Evolutionary conservation across 2,113 vertebrate species (phyloP).

Genomic region (Sprattus sprattus): DNA sequence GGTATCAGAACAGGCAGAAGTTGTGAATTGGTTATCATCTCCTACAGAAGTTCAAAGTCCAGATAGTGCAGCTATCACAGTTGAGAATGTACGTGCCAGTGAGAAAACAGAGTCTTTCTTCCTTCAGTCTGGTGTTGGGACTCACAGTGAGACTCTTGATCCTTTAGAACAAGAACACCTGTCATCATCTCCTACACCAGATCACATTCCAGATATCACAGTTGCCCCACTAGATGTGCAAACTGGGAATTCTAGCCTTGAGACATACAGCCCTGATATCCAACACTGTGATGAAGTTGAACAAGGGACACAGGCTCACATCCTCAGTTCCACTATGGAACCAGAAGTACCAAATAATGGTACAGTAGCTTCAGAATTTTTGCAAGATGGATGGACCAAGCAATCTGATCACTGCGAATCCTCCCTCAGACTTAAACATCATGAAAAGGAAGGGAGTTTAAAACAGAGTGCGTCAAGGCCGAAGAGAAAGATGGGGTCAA

Average conservation of each 20-base stretch:
- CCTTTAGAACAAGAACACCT: no score
- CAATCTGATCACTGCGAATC: background rate
- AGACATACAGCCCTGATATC: background rate
- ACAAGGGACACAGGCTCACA: background rate
- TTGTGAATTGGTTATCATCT: background rate
- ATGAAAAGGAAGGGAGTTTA: background rate
- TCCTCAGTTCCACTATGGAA: background rate
- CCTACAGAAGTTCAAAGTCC: background rate
- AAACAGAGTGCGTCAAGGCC: background rate
- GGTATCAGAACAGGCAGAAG: background rate
- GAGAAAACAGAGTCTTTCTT: background rate
- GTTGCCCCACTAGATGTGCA: background rate
- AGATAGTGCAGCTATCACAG: background rate
- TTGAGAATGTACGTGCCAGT: background rate
- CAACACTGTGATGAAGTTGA: background rate
- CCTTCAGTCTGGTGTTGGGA: background rate
- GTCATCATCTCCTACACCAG: background rate
- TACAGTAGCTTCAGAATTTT: background rate
- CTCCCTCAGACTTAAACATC: background rate
- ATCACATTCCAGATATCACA: background rate
- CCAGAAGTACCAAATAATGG: background rate
- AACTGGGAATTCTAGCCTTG: background rate
- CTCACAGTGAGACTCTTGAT: background rate
- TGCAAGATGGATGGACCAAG: background rate
- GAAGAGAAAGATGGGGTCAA: constrained; percentile 38